Percentiles rank a stretch among this genome's conserved stretches.
phyloP scores from a whole-genome alignment of 1,140 invertebrate genomes.

The Vollenhovia emeryi region DNA sequence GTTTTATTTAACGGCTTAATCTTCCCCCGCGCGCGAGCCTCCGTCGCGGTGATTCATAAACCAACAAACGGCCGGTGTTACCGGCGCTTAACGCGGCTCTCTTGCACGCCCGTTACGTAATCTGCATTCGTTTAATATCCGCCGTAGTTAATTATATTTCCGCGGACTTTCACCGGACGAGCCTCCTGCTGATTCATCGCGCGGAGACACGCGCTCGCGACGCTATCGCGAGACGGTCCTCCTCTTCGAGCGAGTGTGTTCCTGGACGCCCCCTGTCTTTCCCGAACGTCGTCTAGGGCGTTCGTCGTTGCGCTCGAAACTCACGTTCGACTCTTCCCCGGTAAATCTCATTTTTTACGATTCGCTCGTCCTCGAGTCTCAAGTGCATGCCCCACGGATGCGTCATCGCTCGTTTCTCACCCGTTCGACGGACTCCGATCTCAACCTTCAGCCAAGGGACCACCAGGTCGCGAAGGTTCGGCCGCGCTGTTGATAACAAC shows the following conservation, averaged over 20 bases:
- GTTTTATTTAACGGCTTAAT: constrained; percentile 31
- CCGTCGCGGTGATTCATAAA: constrained; percentile 23
- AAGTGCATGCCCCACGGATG: background rate
- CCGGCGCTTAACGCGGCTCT: background rate
- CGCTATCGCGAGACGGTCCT: background rate
- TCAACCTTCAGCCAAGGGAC: background rate
- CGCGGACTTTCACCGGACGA: constrained; percentile 13
- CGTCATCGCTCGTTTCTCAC: background rate
- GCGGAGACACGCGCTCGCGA: background rate
- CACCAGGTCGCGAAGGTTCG: constrained; percentile 34
- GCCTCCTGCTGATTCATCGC: constrained; percentile 13
- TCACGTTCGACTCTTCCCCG: background rate
- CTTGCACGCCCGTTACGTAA: background rate
- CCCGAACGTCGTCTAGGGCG: background rate
- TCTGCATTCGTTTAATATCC: constrained; percentile 27
- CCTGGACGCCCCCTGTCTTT: background rate
- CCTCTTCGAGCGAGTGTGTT: background rate
- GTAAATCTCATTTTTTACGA: background rate
- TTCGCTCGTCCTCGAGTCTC: background rate
- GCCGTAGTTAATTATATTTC: constrained; percentile 25
- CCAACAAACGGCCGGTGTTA: constrained; percentile 18
- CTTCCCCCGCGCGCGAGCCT: background rate
- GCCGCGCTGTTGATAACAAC: constrained; percentile 45
- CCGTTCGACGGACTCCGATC: background rate
- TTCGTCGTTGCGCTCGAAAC: background rate